Evolutionary conservation across 2,797 vertebrate genomes (phyloP), one percentile per base, ranked within the genome.

Genomic region (Harpagifer antarcticus): DNA sequence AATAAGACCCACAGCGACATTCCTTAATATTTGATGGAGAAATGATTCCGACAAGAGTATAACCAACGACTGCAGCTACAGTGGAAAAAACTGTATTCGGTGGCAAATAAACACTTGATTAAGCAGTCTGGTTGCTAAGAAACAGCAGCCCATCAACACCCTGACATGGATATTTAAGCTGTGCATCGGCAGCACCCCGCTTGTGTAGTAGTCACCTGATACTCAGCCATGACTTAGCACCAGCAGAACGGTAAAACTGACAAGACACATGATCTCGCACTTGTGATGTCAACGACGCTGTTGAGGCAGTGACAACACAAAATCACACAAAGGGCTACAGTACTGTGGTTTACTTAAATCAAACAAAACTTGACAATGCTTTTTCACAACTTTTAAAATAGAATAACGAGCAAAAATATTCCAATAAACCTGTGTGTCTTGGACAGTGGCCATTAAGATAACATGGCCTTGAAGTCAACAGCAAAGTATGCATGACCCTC

Each of bases 171-270:
- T 89, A 88, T 88, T 88, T 91, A 78, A 91, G 86, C 86, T 88
- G 85, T 83, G 78, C 71, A 68, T 70, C 6, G 10, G 67, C 27
- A 2, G 74, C 78, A 64, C 74, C 59, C 60, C 54, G 83, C 80
- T 78, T 88, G 87, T 83, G 88, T 86, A 89, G 89, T 86, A 82
- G 90, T 91, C 86, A 94, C 84, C 79, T 72, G 92, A 94, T 76
- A 89, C 89, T 65, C 45, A 50, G 75, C 79, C 83, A 76, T 82
- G 84, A 91, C 84, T 88, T 86, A 42, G 73, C 85, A 79, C 74
- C 78, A 79, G 80, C 78, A 78, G 72, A 91, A 82, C 37, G 55
- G 72, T 73, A 61, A 87, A 78, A 80, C 85, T 68, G 81, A 66
- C 73, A 68, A 56, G 83, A 92, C 84, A 93, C 80, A 86, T 76